These are phyloP conservation scores for Zaprionus taronus DNA, from an alignment of 1,140 invertebrate genomes.

Conservation along the genomic window DNA sequence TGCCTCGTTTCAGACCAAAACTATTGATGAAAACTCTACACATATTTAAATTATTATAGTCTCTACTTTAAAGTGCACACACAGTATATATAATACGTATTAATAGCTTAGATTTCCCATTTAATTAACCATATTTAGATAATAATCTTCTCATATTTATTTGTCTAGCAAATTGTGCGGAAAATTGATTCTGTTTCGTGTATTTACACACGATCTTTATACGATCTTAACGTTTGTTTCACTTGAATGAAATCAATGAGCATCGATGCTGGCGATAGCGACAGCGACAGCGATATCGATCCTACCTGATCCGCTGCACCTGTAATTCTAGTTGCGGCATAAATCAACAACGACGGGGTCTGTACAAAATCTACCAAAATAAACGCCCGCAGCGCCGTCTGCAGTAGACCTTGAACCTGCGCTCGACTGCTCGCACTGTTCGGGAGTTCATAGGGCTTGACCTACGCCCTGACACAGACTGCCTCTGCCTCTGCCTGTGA, in stretches of 20 bases:
- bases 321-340: slow-evolving; percentile 62
- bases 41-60: background rate
- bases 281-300: slow-evolving; percentile 25
- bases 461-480: slow-evolving; percentile 63
- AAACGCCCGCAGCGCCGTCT: slow-evolving; percentile 74
- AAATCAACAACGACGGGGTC: slow-evolving; percentile 60
- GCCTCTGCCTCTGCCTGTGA: slow-evolving; percentile 61
- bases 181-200: slow-evolving; percentile 3
- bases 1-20: slow-evolving; percentile 11
- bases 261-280: slow-evolving; percentile 1
- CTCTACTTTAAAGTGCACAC: background rate
- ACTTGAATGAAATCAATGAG: slow-evolving; percentile 26
- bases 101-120: background rate
- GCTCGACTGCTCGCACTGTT: background rate
- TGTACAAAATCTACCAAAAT: slow-evolving; percentile 71
- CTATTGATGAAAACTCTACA: background rate
- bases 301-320: slow-evolving; percentile 63
- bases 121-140: background rate
- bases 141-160: background rate
- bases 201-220: background rate
- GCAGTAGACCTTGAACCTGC: slow-evolving; percentile 36
- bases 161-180: background rate
- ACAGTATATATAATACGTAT: background rate
- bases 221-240: background rate
- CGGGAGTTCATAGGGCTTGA: slow-evolving; percentile 19